Evolutionary conservation across 2,797 vertebrate species (phyloP).

Genomic region (Sus cebifrons): DNA sequence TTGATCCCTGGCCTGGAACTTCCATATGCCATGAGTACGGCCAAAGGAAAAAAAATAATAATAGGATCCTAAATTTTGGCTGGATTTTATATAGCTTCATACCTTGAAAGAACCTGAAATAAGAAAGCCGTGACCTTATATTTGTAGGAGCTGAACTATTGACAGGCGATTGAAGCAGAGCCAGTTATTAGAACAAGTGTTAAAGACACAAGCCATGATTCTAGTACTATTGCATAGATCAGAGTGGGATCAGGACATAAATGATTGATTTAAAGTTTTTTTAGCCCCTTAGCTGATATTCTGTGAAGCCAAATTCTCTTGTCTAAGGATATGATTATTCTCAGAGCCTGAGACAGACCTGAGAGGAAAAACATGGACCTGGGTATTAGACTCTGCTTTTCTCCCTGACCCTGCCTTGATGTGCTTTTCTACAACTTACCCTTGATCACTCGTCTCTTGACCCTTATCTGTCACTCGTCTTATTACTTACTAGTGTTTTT

Average conservation of each 20-base stretch:
- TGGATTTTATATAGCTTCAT: neutral
- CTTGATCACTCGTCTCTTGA: constrained; percentile 70
- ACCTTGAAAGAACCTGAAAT: neutral
- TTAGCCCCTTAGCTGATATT: constrained; percentile 48
- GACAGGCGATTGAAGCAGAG: neutral
- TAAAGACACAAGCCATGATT: neutral
- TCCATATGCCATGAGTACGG: too few species aligned
- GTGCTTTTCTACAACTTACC: constrained; percentile 60
- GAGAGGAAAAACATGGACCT: neutral
- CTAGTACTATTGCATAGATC: neutral
- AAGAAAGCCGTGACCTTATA: neutral
- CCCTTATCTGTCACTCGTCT: constrained; percentile 73
- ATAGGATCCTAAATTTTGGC: neutral
- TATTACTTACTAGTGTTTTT: constrained; percentile 68
- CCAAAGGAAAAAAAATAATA: neutral
- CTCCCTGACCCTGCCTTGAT: constrained; percentile 59
- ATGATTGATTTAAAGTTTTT: neutral
- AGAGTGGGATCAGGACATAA: constrained; percentile 9
- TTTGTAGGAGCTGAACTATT: neutral
- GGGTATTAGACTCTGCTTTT: neutral
- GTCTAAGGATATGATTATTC: neutral
- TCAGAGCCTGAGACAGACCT: constrained; percentile 23
- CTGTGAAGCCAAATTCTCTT: constrained; percentile 37
- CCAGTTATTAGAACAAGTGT: neutral
- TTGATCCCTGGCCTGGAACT: too few species aligned